Base-by-base conservation (phyloP, 2,797 vertebrate species). In the Etheostoma nigrum region DNA sequence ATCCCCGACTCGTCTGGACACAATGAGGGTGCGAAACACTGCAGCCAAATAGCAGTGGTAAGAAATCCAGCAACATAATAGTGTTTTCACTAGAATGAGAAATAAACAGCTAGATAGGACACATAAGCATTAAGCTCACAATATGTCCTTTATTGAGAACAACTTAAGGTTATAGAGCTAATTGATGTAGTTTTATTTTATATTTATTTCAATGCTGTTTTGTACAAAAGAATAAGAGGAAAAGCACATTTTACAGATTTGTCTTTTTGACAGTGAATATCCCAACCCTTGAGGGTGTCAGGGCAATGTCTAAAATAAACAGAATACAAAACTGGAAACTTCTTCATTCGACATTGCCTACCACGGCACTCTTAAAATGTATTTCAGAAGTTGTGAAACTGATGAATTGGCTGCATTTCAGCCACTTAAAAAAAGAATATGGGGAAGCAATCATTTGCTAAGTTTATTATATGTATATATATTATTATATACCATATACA, bases 1-100 rank as follows among this genome's bases (percentile, higher is more conserved):
- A 72, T 88, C 80, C 82, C 59, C 23, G 58, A 57, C 74, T 86
- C 69, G 53, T n/a, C 61, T 19, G 62, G 66, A 86, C 33, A 75
- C 63, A 71, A 42, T 3, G 36, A 67, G 36, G 66, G 64, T n/a
- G 52, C 62, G 52, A 54, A 71, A 71, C 47, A 53, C 51, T 15
- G 61, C 8, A 2, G 54, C 18, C 62, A n/a, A 57, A 54, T 1
- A 67, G 11, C 57, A 33, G 19, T 4, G 27, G 63, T 51, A 53
- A 63, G 44, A 73, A 60, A 63, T 78, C 21, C 67, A 27, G 69
- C 60, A 44, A 44, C 55, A 36, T 30, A 63, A 44, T 1, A 30
- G 25, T 64, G 64, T 40, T 40, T 18, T 67, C 30, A 8, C 49
- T 19, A 15, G 25, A 57, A 72, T 25, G 52, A 71, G 15, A 72